Base-by-base conservation (phyloP, 2,113 vertebrate genomes). In the Puntigrus tetrazona region DNA sequence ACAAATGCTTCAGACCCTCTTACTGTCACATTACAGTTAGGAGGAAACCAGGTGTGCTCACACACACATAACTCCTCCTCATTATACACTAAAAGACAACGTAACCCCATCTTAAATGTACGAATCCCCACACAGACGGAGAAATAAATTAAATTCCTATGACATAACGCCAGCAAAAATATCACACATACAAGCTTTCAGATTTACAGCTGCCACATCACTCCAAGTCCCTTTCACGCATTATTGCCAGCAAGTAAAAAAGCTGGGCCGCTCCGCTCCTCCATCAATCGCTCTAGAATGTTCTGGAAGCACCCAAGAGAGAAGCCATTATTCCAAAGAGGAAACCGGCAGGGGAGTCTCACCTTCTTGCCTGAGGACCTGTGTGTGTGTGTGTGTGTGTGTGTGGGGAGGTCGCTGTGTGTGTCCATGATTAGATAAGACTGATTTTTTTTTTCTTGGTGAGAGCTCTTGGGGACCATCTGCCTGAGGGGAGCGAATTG, bases 1-100 rank as follows among this genome's bases (percentile, higher is more conserved):
- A 73, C 47, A 59, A 74, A 61, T 41, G 61, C 14, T 76, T 55
- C 57, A 67, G 77, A 36, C 45, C 22, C 59, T 36, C 75, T 73
- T 31, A 78, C 80, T 75, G 75, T 81, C 77, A 69, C 55, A 81
- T 72, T 27, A 81, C 34, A 76, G 63, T 84, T 50, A 61, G 22
- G 8, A 47, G 63, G 34, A 5, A 22, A 77, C 18, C n/a, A 78
- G 38, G 63, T 84, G 63, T 16, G 4, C 7, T 5, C 41, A 63
- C n/a, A 25, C 79, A 73, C 36, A 59, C 61, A 34, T 31, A 57
- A 55, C 59, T 50, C 9, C 20, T 59, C n/a, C 16, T 34, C 27
- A 55, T 75, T 41, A 27, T 52, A 80, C 31, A 47, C 76, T 16
- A 41, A 79, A 20, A 63, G 20, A 57, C 31, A 76, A 34, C 11